These are phyloP conservation scores for Xanthorhoe designata DNA, from an alignment of 2,888 invertebrate genomes.

Conservation along the genomic window DNA sequence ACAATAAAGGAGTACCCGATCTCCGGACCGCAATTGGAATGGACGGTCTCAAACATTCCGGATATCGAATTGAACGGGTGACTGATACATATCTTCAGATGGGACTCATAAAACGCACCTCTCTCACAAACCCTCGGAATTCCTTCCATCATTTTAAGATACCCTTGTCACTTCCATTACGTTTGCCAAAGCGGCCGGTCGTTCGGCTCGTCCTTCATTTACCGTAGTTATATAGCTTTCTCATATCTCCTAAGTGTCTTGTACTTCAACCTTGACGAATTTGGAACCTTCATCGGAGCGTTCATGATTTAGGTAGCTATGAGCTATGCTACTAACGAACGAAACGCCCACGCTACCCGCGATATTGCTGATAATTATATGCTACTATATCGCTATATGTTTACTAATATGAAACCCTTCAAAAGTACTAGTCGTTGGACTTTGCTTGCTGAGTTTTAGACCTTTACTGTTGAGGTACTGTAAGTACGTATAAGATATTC, in stretches of 20 bases:
- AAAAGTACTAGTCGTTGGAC: not conserved
- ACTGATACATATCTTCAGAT: slow-evolving; percentile 68
- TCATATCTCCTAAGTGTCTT: slow-evolving; percentile 76
- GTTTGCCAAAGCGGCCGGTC: slow-evolving; percentile 66
- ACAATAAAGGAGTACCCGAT: slow-evolving; percentile 36
- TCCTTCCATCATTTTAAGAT: slow-evolving; percentile 78
- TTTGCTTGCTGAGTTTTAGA: not conserved
- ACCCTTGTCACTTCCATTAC: slow-evolving; percentile 84
- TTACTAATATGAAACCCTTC: slow-evolving; percentile 3
- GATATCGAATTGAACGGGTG: slow-evolving; percentile 59
- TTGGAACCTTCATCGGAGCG: slow-evolving; percentile 50
- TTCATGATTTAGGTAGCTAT: slow-evolving; percentile 31
- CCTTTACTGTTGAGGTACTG: not conserved
- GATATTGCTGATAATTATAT: not conserved
- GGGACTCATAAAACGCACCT: slow-evolving; percentile 72
- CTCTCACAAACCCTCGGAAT: slow-evolving; percentile 68
- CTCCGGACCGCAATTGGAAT: slow-evolving; percentile 36
- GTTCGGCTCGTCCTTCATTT: slow-evolving; percentile 78
- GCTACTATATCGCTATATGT: slow-evolving; percentile 6
- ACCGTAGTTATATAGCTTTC: slow-evolving; percentile 73
- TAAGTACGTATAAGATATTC: no score
- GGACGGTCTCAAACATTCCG: slow-evolving; percentile 48
- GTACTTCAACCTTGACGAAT: slow-evolving; percentile 66
- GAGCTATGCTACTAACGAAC: slow-evolving; percentile 15
- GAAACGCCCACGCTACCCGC: slow-evolving; percentile 8